Evolutionary conservation across 2,888 invertebrate genomes (phyloP), one percentile per base, ranked within the genome.

Genomic region (Diaperis boleti): DNA sequence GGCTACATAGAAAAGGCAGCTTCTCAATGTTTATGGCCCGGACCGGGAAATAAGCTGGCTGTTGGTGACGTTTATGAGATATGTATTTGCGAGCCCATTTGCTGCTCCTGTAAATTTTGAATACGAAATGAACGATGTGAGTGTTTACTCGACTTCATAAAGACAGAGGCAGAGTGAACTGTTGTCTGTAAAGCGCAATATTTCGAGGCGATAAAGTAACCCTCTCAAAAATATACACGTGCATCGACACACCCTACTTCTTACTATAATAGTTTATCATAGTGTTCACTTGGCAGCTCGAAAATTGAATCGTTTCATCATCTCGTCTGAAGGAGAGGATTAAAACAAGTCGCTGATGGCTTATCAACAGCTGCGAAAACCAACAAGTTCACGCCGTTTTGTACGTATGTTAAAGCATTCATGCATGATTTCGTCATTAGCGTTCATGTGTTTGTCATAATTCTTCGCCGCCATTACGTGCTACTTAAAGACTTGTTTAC

Each of bases 61-160:
- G 80, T 69, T 71, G 75, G 67, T 79, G 81, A 81, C 81, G 76
- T 81, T 81, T 80, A 81, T 79, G 81, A 80, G 79, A 77, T 76
- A 80, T 78, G 77, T 78, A 74, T 76, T 72, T 73, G 68, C 67
- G 65, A 65, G 69, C 59, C 62, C 64, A 64, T 69, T 66, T 60
- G 56, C 45, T 41, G 62, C 59, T 61, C 68, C 67, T 68, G 68
- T 72, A 73, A 74, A 72, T 74, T 73, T 68, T 69, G 69, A 74
- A 71, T 72, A 67, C 65, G 68, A 70, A 71, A 71, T 72, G 67
- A 71, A 68, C 62, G 66, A 68, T 62, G 68, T 59, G 60, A 60
- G 61, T 66, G 63, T 64, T 65, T 70, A 67, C 66, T 60, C 63
- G 68, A 70, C 68, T 70, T 69, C 63, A 70, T 70, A 68, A 70